phyloP scores from a whole-genome alignment of 2,888 invertebrate genomes.

The Julus scandinavius region DNA sequence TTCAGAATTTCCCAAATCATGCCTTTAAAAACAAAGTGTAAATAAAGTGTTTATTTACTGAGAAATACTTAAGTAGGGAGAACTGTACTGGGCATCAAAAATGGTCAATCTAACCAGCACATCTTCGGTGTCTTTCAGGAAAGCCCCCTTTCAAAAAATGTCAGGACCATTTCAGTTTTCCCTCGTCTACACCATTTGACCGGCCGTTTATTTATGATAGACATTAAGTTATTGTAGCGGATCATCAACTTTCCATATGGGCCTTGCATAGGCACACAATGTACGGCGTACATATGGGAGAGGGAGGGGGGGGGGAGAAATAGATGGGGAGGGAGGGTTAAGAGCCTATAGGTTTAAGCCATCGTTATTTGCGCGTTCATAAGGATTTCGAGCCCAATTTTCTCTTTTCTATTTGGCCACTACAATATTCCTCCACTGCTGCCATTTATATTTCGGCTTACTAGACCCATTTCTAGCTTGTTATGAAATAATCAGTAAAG shows the following conservation, averaged over 20 bases:
- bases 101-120: too few species aligned
- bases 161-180: constrained; percentile 15
- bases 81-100: too few species aligned
- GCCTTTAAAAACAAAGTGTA: too few species aligned
- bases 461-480: constrained; percentile 49
- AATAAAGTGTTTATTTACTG: too few species aligned
- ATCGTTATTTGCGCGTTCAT: constrained; percentile 49
- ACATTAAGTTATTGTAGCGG: constrained; percentile 53
- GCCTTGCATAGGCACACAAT: constrained; percentile 36
- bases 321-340: background rate
- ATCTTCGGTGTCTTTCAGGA: background rate
- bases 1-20: too few species aligned
- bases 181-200: constrained; percentile 48
- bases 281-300: background rate
- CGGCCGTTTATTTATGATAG: constrained; percentile 53
- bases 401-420: constrained; percentile 46
- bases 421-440: constrained; percentile 43
- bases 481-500: constrained; percentile 55
- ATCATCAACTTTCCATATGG: constrained; percentile 54
- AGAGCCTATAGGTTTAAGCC: constrained; percentile 45
- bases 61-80: too few species aligned
- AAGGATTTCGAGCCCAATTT: constrained; percentile 49
- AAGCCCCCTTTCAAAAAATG: background rate
- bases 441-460: constrained; percentile 47
- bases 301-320: background rate